Evolutionary conservation across 2,888 invertebrate species (phyloP).

Genomic region (Cosmorhoe ocellata): DNA sequence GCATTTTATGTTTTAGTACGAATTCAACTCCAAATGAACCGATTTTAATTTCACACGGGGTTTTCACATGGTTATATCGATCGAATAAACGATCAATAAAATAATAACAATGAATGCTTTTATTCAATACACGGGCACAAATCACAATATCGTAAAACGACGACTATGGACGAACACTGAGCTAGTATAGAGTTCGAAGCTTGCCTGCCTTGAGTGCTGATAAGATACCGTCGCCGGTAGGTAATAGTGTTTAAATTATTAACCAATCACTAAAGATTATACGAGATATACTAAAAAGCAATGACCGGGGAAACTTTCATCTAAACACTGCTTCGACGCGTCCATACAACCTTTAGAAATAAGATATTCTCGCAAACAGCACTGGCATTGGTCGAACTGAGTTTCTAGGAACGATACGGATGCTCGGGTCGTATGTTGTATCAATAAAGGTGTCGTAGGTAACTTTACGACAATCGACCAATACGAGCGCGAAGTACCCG

Average conservation of each 20-base stretch:
- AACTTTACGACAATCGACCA: conserved; percentile 41
- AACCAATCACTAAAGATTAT: conserved; percentile 42
- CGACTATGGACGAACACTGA: conserved; percentile 53
- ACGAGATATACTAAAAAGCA: conserved; percentile 32
- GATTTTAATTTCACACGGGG: conserved; percentile 24
- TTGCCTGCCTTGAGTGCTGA: conserved; percentile 51
- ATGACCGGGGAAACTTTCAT: conserved; percentile 62
- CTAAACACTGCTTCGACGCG: conserved; percentile 48
- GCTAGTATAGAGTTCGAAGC: conserved; percentile 45
- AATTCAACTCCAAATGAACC: conserved; percentile 23
- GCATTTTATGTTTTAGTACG: conserved; percentile 18
- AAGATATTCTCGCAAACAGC: conserved; percentile 36
- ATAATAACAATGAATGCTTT: conserved; percentile 44
- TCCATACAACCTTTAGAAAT: conserved; percentile 56
- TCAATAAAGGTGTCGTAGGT: conserved; percentile 46
- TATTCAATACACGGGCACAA: conserved; percentile 47
- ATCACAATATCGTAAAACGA: conserved; percentile 50
- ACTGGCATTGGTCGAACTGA: conserved; percentile 26
- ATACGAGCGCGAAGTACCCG: conserved; percentile 61
- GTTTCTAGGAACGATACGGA: conserved; percentile 20
- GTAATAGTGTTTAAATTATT: conserved; percentile 47
- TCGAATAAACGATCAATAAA: conserved; percentile 36
- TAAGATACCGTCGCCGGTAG: conserved; percentile 57
- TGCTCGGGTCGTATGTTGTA: conserved; percentile 37
- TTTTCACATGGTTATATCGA: conserved; percentile 20